Conservation (phyloP, 2,888 invertebrate genomes). For the Trachelus stipa region DNA sequence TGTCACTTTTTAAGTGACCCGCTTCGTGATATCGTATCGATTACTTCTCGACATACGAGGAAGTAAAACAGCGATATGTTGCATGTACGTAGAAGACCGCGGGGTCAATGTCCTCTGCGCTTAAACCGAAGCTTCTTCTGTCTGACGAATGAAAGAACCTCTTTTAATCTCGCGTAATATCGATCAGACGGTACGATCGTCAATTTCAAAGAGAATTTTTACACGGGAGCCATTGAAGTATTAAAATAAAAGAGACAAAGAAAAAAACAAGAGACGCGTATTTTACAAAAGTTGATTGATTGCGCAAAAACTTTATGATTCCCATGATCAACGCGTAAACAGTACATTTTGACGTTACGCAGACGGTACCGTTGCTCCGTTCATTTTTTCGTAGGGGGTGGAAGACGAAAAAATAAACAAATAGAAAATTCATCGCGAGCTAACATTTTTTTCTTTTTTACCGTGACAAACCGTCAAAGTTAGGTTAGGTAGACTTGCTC, state of each 20-base stretch:
- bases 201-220: not conserved
- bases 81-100: not conserved
- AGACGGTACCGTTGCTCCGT: not conserved
- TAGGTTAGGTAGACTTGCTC: not conserved
- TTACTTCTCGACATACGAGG: slow-evolving; percentile 4
- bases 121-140: not conserved
- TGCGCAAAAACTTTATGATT: not conserved
- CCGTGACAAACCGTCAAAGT: not conserved
- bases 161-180: not conserved
- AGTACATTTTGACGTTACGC: not conserved
- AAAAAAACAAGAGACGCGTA: not conserved
- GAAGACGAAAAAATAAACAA: not conserved
- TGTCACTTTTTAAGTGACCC: slow-evolving; percentile 12
- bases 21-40: slow-evolving; percentile 13
- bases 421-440: not conserved
- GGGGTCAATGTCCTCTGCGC: not conserved
- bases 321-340: not conserved
- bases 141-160: not conserved
- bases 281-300: not conserved
- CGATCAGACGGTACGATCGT: not conserved
- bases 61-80: slow-evolving; percentile 2
- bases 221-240: no score
- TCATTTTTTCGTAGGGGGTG: not conserved
- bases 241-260: no score
- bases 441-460: not conserved